These are phyloP conservation scores for Drymodes brunneopygia DNA, from an alignment of 2,113 vertebrate species.

Conservation along the genomic window DNA sequence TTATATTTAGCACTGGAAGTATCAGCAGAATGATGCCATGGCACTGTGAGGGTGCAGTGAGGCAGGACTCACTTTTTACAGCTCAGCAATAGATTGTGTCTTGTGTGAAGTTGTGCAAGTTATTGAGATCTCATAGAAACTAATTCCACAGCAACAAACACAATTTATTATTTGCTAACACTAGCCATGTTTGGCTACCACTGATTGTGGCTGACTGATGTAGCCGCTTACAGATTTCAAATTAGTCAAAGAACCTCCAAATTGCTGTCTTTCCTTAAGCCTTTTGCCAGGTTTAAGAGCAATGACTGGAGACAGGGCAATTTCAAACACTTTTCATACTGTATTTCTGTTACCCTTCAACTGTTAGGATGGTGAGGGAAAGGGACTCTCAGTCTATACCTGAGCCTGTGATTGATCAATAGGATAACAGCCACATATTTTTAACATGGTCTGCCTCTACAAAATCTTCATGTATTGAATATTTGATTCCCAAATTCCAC, in stretches of 20 bases:
- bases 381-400: neutral
- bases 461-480: neutral
- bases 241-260: neutral
- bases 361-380: neutral
- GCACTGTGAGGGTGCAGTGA: neutral
- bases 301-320: neutral
- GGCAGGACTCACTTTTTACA: neutral
- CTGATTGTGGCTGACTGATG: neutral
- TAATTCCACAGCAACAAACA: neutral
- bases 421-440: neutral
- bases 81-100: neutral
- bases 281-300: neutral
- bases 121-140: neutral
- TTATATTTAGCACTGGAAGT: constrained; percentile 9
- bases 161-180: neutral
- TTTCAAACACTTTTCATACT: neutral
- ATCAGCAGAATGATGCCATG: neutral
- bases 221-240: neutral
- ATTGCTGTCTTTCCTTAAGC: neutral
- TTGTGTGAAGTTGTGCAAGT: neutral
- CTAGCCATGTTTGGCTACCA: neutral
- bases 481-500: neutral
- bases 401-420: neutral
- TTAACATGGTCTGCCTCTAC: neutral
- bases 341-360: neutral